Conservation (phyloP, 2,113 vertebrate genomes). For the Phrynocephalus versicolor region DNA sequence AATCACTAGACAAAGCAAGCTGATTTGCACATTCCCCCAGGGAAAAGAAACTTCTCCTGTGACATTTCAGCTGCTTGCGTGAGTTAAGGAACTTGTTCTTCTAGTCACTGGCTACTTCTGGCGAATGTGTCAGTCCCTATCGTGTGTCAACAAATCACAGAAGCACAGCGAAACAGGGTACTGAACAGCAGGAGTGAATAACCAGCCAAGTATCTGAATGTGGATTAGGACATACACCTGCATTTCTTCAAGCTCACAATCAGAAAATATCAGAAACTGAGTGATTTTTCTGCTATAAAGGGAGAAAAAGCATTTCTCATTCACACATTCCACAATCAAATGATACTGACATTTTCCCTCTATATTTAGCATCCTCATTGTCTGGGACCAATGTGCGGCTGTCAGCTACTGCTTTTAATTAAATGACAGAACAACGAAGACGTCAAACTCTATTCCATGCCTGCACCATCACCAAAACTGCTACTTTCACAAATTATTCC, state of each 20-base stretch:
- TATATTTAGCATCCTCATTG: constrained; percentile 25
- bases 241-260: not conserved
- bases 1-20: too few species aligned
- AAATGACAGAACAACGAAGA: constrained; percentile 28
- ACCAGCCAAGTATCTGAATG: not conserved
- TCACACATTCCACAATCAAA: constrained; percentile 12
- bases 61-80: too few species aligned
- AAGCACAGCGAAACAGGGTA: not conserved
- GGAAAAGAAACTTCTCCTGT: too few species aligned
- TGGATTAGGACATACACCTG: rapidly evolving
- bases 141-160: not conserved
- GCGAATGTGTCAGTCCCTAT: too few species aligned
- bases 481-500: constrained; percentile 48
- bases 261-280: not conserved
- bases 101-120: too few species aligned
- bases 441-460: not conserved
- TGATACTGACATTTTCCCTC: not conserved
- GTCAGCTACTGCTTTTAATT: constrained; percentile 37
- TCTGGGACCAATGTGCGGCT: constrained; percentile 24
- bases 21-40: too few species aligned
- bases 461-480: not conserved
- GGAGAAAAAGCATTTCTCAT: not conserved
- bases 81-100: too few species aligned
- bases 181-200: rapidly evolving
- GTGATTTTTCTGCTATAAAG: not conserved